Base-by-base conservation (phyloP, 2,797 vertebrate species). In the Poeciliopsis paucimaculata region DNA sequence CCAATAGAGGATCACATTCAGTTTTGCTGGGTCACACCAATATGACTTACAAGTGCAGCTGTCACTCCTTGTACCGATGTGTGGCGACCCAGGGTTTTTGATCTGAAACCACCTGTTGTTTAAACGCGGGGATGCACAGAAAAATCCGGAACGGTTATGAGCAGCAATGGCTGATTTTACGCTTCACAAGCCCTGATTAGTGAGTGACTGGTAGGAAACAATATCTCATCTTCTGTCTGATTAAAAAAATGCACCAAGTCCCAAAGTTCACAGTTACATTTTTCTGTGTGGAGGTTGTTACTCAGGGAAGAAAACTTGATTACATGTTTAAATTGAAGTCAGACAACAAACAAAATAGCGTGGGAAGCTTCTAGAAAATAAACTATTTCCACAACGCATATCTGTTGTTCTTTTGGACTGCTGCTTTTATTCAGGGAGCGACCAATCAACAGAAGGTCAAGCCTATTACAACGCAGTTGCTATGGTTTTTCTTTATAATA, bases 81-180 rank as follows among this genome's bases (percentile, higher is more conserved):
- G 72, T 68, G 34, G 15, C 15, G 62, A 53, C 73, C 4, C 47
- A 47, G 71, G 46, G 31, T 75, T 31, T 77, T 31, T 43, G 34
- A 36, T 75, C 18, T 60, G 28, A 82, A 51, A 68, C 46, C 41
- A 28, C 16, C 49, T 39, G 28, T 66, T 73, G 83, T n/a, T 16
- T 46, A 28, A 62, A 62, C 3, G 13, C 15, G 31, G 43, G 45
- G 26, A 28, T n/a, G 41, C 68, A 8, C 12, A 13, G 26, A 71
- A 26, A 72, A 15, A 70, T 43, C 39, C 5, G 23, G 23, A 70
- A 70, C 23, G 2, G 39, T 70, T 43, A 41, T 70, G 39, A 34
- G 23, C 12, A 0, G 66, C 66, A 70, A 45, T 16, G 43, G 43
- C n/a, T n/a, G 7, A 45, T 46, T 46, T 45, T 72, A 72, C 26